These are phyloP conservation scores for Acrobasis suavella DNA, from an alignment of 2,888 invertebrate genomes.

Conservation along the genomic window DNA sequence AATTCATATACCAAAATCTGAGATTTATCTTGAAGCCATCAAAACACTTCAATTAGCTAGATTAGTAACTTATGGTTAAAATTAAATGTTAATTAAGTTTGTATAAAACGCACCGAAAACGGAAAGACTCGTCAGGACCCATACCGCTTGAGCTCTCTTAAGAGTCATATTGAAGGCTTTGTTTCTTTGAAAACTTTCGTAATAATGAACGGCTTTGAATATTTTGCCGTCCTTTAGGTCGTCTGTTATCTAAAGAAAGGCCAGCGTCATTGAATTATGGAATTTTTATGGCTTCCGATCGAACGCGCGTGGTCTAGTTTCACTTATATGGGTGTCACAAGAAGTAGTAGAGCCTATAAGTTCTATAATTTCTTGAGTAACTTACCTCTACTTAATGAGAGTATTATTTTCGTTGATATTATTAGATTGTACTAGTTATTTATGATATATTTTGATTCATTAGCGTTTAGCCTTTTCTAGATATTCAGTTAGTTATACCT, in stretches of 20 bases:
- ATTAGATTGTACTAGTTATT: neutral
- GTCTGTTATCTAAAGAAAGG: conserved; percentile 28
- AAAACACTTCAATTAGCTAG: no score
- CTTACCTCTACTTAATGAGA: neutral
- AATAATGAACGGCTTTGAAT: conserved; percentile 18
- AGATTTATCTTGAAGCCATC: no score
- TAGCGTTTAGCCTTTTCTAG: no score
- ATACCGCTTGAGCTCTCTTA: no score
- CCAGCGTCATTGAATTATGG: conserved; percentile 38
- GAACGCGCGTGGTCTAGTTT: conserved; percentile 32
- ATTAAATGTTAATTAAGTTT: no score
- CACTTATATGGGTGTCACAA: conserved; percentile 14
- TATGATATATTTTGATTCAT: no score
- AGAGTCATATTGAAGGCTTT: conserved; percentile 17
- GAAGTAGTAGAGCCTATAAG: neutral
- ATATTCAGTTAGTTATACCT: neutral
- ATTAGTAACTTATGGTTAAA: no score
- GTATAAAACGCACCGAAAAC: no score
- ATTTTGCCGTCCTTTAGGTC: conserved; percentile 1
- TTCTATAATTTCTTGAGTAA: neutral
- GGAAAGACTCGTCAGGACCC: no score
- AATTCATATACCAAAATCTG: no score
- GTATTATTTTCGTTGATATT: neutral
- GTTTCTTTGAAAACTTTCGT: conserved; percentile 15
- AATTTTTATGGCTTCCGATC: conserved; percentile 48